Conservation (phyloP, 1,140 invertebrate genomes). For the Heliconius melpomene region DNA sequence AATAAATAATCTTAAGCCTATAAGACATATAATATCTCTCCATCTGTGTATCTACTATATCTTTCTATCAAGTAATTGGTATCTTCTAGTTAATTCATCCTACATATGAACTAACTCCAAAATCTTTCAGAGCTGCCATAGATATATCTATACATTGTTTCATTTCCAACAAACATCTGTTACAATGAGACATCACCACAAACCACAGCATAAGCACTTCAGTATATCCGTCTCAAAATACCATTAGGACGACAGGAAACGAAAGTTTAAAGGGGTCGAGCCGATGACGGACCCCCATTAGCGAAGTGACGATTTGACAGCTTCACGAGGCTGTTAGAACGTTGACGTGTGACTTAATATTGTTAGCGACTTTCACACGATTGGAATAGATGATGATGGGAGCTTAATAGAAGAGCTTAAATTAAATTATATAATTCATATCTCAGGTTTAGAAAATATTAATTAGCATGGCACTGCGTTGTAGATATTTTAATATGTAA, state of each 20-base stretch:
- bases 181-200: slow-evolving; percentile 35
- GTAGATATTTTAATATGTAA: no score
- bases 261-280: slow-evolving; percentile 71
- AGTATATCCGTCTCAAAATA: slow-evolving; percentile 65
- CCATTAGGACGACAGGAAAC: slow-evolving; percentile 69
- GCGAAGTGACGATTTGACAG: slow-evolving; percentile 71
- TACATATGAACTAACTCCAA: not conserved
- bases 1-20: no score
- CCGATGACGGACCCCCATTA: slow-evolving; percentile 75
- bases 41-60: no score
- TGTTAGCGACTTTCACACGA: slow-evolving; percentile 60
- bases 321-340: slow-evolving; percentile 56
- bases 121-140: slow-evolving; percentile 11
- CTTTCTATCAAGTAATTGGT: no score
- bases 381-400: not conserved
- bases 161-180: slow-evolving; percentile 30
- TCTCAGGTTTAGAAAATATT: not conserved
- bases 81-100: no score
- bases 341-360: slow-evolving; percentile 55
- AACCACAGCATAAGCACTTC: slow-evolving; percentile 48
- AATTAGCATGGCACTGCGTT: no score
- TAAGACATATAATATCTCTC: no score
- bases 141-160: not conserved
- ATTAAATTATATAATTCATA: no score
- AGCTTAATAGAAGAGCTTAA: not conserved